Evolutionary conservation across 2,797 vertebrate species (phyloP).

Genomic region (Scolopax bukidnonensis): DNA sequence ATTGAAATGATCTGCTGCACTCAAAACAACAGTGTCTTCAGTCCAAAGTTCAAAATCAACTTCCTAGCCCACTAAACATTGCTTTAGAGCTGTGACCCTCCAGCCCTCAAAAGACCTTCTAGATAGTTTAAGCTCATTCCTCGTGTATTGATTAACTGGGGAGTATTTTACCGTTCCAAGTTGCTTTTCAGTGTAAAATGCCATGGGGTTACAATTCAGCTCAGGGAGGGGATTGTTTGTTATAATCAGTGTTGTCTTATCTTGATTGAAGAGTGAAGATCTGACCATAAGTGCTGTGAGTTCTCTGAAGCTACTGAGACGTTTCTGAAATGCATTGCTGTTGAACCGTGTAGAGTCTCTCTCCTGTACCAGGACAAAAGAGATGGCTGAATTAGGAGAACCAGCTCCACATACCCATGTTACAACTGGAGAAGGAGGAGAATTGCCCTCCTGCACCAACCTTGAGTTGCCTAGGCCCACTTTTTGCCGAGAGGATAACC

Average conservation of each 20-base stretch:
- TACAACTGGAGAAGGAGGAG: not conserved
- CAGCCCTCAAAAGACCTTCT: not conserved
- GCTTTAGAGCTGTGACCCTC: not conserved
- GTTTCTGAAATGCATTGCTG: not conserved
- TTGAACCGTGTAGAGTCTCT: conserved; percentile 38
- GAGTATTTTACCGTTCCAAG: conserved; percentile 10
- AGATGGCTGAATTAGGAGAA: not conserved
- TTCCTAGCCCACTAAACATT: not conserved
- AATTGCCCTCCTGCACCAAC: not conserved
- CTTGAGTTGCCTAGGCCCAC: too few relatives aligned
- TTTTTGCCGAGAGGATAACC: not conserved
- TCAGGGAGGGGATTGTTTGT: conserved; percentile 66
- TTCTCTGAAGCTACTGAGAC: conserved; percentile 13
- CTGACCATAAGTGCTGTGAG: conserved; percentile 44
- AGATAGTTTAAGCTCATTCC: not conserved
- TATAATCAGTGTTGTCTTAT: conserved; percentile 63
- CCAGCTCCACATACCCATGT: not conserved
- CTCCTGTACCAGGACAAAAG: not conserved
- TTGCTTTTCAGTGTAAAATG: conserved; percentile 40
- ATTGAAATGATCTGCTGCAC: not conserved
- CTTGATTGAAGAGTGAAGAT: conserved; percentile 63
- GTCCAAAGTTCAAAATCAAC: not conserved
- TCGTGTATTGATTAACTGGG: not conserved
- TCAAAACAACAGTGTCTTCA: not conserved
- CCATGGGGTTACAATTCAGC: not conserved